Evolutionary conservation across 2,888 invertebrate species (phyloP).

Genomic region (Patella ulyssiponensis): DNA sequence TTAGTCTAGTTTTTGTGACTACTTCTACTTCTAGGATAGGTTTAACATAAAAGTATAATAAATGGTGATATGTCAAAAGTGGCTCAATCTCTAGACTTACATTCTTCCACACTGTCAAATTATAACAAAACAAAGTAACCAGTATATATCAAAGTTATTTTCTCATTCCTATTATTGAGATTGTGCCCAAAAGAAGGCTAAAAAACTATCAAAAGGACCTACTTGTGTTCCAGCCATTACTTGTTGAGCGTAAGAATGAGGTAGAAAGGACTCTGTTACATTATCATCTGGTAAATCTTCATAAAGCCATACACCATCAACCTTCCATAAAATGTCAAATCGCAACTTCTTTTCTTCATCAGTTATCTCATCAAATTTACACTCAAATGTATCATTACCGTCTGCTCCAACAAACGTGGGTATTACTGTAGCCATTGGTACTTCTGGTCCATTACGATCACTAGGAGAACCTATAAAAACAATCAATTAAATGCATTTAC

Average conservation of each 20-base stretch:
- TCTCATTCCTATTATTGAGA: too few relatives aligned
- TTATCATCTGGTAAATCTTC: conserved; percentile 19
- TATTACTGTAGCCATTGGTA: conserved; percentile 26
- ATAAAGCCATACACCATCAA: conserved; percentile 39
- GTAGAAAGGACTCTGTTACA: conserved; percentile 24
- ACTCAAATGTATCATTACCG: conserved; percentile 40
- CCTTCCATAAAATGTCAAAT: conserved; percentile 44
- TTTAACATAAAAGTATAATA: too few relatives aligned
- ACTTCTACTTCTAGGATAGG: too few relatives aligned
- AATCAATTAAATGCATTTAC: background rate
- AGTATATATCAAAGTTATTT: too few relatives aligned
- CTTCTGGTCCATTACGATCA: conserved; percentile 24
- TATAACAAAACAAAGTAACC: too few relatives aligned
- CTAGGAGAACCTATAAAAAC: conserved; percentile 21
- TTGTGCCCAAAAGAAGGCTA: too few relatives aligned
- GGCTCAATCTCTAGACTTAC: too few relatives aligned
- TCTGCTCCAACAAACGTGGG: conserved; percentile 39
- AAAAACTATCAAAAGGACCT: conserved; percentile 13
- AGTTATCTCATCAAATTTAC: conserved; percentile 28
- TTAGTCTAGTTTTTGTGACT: too few relatives aligned
- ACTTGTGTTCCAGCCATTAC: conserved; percentile 43
- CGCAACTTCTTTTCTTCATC: conserved; percentile 13
- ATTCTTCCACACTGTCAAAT: too few relatives aligned
- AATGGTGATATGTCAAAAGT: too few relatives aligned
- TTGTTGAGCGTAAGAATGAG: conserved; percentile 25